phyloP scores from a whole-genome alignment of 2,797 vertebrate genomes.

The Natrix natrix region DNA sequence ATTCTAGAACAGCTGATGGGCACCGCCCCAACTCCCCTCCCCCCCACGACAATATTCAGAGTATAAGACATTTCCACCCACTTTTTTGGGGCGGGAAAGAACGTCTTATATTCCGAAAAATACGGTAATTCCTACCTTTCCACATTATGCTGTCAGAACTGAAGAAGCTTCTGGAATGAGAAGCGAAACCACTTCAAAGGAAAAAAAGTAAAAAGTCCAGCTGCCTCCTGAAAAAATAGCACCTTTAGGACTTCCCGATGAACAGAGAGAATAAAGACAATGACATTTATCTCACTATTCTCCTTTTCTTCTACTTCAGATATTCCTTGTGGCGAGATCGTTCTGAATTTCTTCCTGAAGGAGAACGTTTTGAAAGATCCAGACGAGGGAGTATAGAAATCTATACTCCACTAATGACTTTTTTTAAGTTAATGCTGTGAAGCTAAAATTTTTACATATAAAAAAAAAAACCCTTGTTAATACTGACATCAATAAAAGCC shows the following conservation, averaged over 20 bases:
- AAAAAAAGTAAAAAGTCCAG: too few relatives aligned
- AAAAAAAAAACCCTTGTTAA: slow-evolving; percentile 59
- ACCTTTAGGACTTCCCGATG: neutral
- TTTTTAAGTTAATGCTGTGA: slow-evolving; percentile 65
- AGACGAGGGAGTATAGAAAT: slow-evolving; percentile 49
- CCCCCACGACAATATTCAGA: too few relatives aligned
- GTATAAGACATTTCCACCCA: too few relatives aligned
- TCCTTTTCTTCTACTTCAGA: slow-evolving; percentile 42
- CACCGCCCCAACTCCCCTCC: too few relatives aligned
- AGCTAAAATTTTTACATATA: slow-evolving; percentile 67
- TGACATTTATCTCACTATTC: slow-evolving; percentile 5
- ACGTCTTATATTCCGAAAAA: too few relatives aligned
- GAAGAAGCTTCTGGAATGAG: too few relatives aligned
- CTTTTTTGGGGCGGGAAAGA: too few relatives aligned
- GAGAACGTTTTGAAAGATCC: slow-evolving; percentile 42
- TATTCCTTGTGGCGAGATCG: slow-evolving; percentile 49
- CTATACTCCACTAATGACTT: slow-evolving; percentile 45
- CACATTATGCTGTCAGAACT: too few relatives aligned
- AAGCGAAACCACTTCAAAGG: too few relatives aligned
- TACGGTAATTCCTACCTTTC: too few relatives aligned
- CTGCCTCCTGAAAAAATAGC: too few relatives aligned
- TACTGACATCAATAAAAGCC: slow-evolving; percentile 68
- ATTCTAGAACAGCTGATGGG: too few relatives aligned
- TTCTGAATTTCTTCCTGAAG: slow-evolving; percentile 47
- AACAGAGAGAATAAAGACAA: neutral